These are phyloP conservation scores for Leptinotarsa rubiginosa DNA, from an alignment of 2,888 invertebrate genomes.

Conservation along the genomic window DNA sequence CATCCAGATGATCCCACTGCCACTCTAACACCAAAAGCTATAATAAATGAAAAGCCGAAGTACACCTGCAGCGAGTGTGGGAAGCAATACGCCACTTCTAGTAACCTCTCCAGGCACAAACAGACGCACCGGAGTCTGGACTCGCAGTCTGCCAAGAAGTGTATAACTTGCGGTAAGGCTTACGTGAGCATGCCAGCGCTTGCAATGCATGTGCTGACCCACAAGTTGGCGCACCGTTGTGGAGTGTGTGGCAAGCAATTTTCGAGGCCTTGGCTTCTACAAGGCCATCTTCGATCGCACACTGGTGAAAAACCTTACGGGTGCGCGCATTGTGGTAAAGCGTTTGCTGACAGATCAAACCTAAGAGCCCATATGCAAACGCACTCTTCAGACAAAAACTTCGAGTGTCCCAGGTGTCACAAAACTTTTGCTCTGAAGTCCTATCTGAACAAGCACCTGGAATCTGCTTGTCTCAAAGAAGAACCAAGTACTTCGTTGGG, in stretches of 20 bases:
- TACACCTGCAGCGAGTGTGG: slow-evolving; percentile 92
- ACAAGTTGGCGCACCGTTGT: slow-evolving; percentile 92
- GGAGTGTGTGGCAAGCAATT: slow-evolving; percentile 94
- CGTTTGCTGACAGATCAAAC: slow-evolving; percentile 94
- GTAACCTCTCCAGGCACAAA: slow-evolving; percentile 89
- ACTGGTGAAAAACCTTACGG: slow-evolving; percentile 94
- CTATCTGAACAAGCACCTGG: slow-evolving; percentile 94
- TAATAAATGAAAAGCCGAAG: slow-evolving; percentile 61
- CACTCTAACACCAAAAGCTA: slow-evolving; percentile 50
- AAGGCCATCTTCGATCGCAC: slow-evolving; percentile 89
- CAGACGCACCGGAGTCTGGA: slow-evolving; percentile 93
- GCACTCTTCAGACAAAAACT: slow-evolving; percentile 91
- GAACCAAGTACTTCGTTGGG: slow-evolving; percentile 59
- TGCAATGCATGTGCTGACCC: slow-evolving; percentile 92
- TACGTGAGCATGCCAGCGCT: slow-evolving; percentile 98
- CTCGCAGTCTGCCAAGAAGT: slow-evolving; percentile 92
- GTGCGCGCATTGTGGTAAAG: slow-evolving; percentile 94
- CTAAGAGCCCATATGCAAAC: slow-evolving; percentile 95
- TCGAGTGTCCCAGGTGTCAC: slow-evolving; percentile 87
- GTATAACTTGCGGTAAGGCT: slow-evolving; percentile 93
- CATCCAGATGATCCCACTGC: slow-evolving; percentile 52
- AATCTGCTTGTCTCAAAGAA: slow-evolving; percentile 86
- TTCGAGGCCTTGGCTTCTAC: slow-evolving; percentile 94
- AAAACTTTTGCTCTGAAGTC: slow-evolving; percentile 94
- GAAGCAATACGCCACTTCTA: slow-evolving; percentile 90